Base-by-base conservation (phyloP, 2,797 vertebrate genomes). In the Centroberyx gerrardi region DNA sequence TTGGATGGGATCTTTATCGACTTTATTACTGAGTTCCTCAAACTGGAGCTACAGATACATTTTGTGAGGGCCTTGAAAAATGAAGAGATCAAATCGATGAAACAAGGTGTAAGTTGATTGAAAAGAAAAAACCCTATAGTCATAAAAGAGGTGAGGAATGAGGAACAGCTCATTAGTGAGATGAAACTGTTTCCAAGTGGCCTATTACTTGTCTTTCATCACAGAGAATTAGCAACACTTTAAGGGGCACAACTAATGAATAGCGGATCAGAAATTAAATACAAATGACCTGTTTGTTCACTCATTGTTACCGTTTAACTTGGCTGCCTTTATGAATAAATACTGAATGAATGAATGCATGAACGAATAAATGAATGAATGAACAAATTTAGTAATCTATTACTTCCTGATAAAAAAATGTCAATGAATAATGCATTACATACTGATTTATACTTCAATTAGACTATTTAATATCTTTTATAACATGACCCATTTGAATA, bases 1-100 rank as follows among this genome's bases (percentile, higher is more conserved):
- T 54, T 48, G 48, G 51, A 79, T 46, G 52, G 66, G 74, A 68
- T 77, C 70, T 58, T 75, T 64, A 82, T 84, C 75, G 68, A 58
- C 60, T 17, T 70, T 66, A 80, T 80, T 76, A 62, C 51, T 33
- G 18, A 28, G 31, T 33, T 53, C 52, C 72, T 51, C 60, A 42
- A 36, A 8, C 42, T 64, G 65, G 14, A 68, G 49, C 64, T 40
- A 38, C 64, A 73, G 60, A 78, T 74, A 63, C 62, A 31, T 42
- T 22, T 46, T 52, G 27, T 22, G 18, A 8, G 55, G 52, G 49
- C 22, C 46, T 8, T 67, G 65, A 68, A n/a, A 56, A 61, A 62
- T 48, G 54, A 58, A 29, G 59, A 42, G 59, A 42, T 74, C 65
- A 55, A 70, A 66, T 59, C 53, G 48, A 74, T 36, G 38, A 49